Conservation (phyloP, 2,797 vertebrate genomes). For the Cyprinodon diabolis region DNA sequence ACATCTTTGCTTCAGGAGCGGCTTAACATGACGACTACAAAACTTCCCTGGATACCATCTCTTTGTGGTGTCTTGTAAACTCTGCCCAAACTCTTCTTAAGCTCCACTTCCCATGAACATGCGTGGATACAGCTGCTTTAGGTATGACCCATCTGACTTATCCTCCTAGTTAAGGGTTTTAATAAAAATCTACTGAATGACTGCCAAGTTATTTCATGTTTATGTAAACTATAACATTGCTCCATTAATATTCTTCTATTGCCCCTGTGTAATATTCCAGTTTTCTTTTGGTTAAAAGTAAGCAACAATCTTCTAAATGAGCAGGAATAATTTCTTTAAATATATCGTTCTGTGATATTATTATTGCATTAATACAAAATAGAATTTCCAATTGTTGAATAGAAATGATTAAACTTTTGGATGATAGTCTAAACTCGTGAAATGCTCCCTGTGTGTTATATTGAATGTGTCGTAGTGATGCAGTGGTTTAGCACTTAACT, state of each 20-base stretch:
- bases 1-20: neutral
- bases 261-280: neutral
- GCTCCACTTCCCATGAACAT: neutral
- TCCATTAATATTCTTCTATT: neutral
- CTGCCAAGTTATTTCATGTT: neutral
- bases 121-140: neutral
- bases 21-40: neutral
- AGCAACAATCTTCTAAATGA: neutral
- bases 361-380: neutral
- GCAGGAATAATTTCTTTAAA: neutral
- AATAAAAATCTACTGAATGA: neutral
- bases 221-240: neutral
- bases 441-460: neutral
- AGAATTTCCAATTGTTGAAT: neutral
- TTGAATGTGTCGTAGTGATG: neutral
- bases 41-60: neutral
- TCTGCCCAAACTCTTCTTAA: neutral
- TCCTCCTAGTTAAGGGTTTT: neutral
- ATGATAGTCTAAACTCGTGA: no score
- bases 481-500: slow-evolving; percentile 2
- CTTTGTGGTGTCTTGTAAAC: neutral
- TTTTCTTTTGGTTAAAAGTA: neutral
- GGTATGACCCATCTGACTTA: neutral
- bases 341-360: neutral
- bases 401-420: neutral